Percentiles rank a stretch among this genome's conserved stretches.
phyloP scores from a whole-genome alignment of 2,797 vertebrate species.

The Coccyzus lansbergi region DNA sequence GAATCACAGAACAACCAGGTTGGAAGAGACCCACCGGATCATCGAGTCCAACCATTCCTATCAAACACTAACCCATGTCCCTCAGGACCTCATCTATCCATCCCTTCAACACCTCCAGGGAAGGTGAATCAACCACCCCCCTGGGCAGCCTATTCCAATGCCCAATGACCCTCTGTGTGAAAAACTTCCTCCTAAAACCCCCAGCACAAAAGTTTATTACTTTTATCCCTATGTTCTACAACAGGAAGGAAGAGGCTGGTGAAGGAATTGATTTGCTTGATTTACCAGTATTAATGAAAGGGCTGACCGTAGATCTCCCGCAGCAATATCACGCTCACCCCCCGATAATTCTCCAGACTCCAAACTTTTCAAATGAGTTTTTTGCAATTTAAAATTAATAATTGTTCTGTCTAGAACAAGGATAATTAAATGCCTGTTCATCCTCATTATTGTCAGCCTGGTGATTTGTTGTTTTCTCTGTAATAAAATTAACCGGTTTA shows the following conservation, averaged over 20 bases:
- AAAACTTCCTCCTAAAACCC: no score
- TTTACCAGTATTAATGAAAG: not conserved
- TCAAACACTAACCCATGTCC: no score
- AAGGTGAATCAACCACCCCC: no score
- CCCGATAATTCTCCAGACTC: not conserved
- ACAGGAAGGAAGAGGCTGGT: not conserved
- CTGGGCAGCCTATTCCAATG: no score
- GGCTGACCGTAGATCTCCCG: not conserved
- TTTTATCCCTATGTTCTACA: not conserved
- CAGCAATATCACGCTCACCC: not conserved
- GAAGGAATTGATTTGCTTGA: slow-evolving; percentile 4
- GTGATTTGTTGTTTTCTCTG: slow-evolving; percentile 67
- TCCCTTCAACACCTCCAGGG: no score
- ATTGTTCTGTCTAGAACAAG: slow-evolving; percentile 49
- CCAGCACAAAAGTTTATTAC: no score
- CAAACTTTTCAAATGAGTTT: slow-evolving; percentile 51
- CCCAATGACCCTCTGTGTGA: no score
- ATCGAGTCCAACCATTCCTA: no score
- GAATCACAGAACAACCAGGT: no score
- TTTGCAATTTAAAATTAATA: slow-evolving; percentile 51
- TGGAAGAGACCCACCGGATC: no score
- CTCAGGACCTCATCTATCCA: no score
- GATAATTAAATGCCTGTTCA: slow-evolving; percentile 68
- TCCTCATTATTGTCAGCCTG: slow-evolving; percentile 51
- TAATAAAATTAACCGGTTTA: slow-evolving; percentile 56